Evolutionary conservation across 2,113 vertebrate genomes (phyloP).

Genomic region (Oryzias melastigma): DNA sequence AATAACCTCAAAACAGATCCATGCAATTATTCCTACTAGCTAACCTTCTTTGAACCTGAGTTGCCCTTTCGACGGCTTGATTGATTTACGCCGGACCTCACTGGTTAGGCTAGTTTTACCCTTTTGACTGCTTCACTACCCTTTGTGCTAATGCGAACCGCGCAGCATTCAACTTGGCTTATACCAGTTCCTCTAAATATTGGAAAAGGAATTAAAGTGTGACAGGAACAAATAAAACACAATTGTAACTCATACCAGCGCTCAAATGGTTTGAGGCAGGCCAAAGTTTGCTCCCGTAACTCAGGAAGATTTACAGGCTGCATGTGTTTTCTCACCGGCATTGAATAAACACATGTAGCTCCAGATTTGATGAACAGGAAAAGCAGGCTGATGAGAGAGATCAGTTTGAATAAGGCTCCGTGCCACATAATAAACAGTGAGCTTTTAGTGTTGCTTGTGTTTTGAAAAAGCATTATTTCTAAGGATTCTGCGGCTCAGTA

Average conservation of each 20-base stretch:
- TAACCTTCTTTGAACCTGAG: slow-evolving; percentile 24
- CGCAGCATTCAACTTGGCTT: slow-evolving; percentile 15
- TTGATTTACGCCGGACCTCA: slow-evolving; percentile 39
- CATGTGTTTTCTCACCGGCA: slow-evolving; percentile 40
- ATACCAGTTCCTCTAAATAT: slow-evolving; percentile 34
- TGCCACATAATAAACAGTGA: slow-evolving; percentile 35
- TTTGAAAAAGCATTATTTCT: slow-evolving; percentile 12
- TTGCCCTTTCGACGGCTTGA: slow-evolving; percentile 37
- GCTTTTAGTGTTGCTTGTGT: slow-evolving; percentile 10
- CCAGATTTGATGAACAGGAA: slow-evolving; percentile 50
- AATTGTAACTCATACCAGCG: slow-evolving; percentile 23
- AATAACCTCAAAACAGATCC: slow-evolving; percentile 3
- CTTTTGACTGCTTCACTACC: slow-evolving; percentile 19
- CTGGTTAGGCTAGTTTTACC: slow-evolving; percentile 39
- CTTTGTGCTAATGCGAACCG: slow-evolving; percentile 28
- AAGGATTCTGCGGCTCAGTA: too few relatives aligned
- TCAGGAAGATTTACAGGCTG: slow-evolving; percentile 17
- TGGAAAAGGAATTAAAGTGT: slow-evolving; percentile 33
- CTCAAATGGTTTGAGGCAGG: slow-evolving; percentile 15
- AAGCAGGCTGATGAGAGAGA: slow-evolving; percentile 43
- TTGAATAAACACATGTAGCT: slow-evolving; percentile 45
- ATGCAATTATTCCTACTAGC: slow-evolving; percentile 34
- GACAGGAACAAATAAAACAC: background rate
- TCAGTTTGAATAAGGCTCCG: slow-evolving; percentile 34
- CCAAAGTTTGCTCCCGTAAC: slow-evolving; percentile 5